A percentile compares a stretch with the other conserved stretches of the same genome.
Conservation (phyloP, 2,888 invertebrate genomes). For the Eilema caniola region DNA sequence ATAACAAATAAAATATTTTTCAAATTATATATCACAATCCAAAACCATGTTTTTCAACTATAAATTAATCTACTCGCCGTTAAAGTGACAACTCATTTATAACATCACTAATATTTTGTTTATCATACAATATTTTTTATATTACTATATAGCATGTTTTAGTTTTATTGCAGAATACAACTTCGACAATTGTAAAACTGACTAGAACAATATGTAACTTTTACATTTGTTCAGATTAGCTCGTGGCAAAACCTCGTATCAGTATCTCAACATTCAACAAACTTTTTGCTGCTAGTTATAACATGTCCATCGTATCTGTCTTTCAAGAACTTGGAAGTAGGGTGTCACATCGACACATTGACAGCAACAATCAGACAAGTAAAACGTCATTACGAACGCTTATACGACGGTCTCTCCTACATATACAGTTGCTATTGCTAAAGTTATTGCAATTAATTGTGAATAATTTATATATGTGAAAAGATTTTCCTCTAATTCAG, state of each 20-base stretch:
- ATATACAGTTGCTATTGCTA: slow-evolving; percentile 50
- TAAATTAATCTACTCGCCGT: too few species aligned
- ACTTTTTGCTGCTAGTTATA: slow-evolving; percentile 33
- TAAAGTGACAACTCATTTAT: too few species aligned
- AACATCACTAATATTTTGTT: too few species aligned
- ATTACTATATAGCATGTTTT: too few species aligned
- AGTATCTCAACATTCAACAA: slow-evolving; percentile 4
- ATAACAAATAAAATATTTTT: too few species aligned
- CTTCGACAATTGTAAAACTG: too few species aligned
- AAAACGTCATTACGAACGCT: slow-evolving; percentile 78
- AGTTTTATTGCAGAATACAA: too few species aligned
- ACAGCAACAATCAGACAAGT: slow-evolving; percentile 80
- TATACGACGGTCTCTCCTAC: slow-evolving; percentile 65
- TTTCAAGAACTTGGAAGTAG: slow-evolving; percentile 45
- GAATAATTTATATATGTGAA: neutral
- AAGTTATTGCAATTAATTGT: neutral
- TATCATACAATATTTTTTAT: too few species aligned
- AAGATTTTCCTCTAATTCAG: neutral
- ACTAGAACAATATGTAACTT: neutral
- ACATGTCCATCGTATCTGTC: slow-evolving; percentile 27
- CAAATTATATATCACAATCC: too few species aligned
- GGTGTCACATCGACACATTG: slow-evolving; percentile 64
- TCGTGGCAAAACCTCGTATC: neutral
- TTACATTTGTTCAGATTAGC: neutral
- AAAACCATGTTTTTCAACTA: too few species aligned